Evolutionary conservation across 2,113 vertebrate genomes (phyloP).

Genomic region (Saguinus midas): DNA sequence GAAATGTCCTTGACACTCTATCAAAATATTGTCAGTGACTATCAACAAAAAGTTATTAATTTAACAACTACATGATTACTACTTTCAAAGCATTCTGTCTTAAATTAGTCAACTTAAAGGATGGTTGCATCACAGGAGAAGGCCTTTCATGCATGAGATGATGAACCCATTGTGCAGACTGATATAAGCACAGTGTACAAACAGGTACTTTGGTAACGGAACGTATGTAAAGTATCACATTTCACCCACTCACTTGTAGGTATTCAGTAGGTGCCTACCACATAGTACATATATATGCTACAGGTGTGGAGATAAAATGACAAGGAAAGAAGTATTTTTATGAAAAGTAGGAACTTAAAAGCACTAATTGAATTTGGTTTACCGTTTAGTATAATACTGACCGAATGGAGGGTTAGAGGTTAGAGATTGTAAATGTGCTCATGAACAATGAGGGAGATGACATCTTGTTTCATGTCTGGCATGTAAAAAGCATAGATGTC

Average conservation of each 20-base stretch:
- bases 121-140: background rate
- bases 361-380: background rate
- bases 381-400: background rate
- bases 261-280: too few species aligned
- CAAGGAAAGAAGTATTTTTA: background rate
- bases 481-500: background rate
- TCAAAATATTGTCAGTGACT: background rate
- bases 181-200: background rate
- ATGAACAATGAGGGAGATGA: background rate
- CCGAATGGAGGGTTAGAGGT: background rate
- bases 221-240: background rate
- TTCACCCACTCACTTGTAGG: background rate
- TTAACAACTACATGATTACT: background rate
- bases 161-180: background rate
- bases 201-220: background rate
- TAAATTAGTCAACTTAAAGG: background rate
- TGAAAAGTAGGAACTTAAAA: background rate
- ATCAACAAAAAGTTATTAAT: background rate
- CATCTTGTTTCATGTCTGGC: background rate
- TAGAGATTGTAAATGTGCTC: background rate
- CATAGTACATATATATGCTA: background rate
- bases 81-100: background rate
- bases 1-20: background rate
- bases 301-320: background rate
- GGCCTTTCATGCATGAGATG: background rate